Evolutionary conservation across 2,797 vertebrate species (phyloP).

Genomic region (Enteromius radiatus): DNA sequence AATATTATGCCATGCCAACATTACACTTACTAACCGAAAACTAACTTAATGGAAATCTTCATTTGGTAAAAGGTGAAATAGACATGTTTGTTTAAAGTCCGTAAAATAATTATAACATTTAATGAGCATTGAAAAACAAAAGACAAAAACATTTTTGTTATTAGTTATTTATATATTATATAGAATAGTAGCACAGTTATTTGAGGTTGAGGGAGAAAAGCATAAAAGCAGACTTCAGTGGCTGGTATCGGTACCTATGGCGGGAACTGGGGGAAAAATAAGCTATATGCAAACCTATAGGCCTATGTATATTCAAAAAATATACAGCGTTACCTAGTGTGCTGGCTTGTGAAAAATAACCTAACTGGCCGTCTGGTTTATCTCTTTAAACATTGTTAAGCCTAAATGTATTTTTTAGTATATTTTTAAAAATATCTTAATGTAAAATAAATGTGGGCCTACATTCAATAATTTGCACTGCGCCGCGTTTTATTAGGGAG

Average conservation of each 20-base stretch:
- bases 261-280: not conserved
- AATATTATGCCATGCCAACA: not conserved
- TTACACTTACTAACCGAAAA: not conserved
- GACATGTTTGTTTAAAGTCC: not conserved
- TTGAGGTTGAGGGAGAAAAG: not conserved
- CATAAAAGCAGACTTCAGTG: not conserved
- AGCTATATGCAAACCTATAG: not conserved
- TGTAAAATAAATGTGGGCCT: too few relatives aligned
- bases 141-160: too few relatives aligned
- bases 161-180: too few relatives aligned
- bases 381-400: not conserved
- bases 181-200: too few relatives aligned
- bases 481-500: not conserved
- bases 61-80: too few relatives aligned
- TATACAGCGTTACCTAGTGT: not conserved
- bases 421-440: too few relatives aligned
- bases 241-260: not conserved
- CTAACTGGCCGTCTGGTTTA: not conserved
- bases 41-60: not conserved
- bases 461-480: not conserved
- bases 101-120: not conserved
- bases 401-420: too few relatives aligned
- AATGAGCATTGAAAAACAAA: not conserved
- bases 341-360: not conserved
- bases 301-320: not conserved